Base-by-base conservation (phyloP, 2,888 invertebrate species). In the Chorisops tibialis region DNA sequence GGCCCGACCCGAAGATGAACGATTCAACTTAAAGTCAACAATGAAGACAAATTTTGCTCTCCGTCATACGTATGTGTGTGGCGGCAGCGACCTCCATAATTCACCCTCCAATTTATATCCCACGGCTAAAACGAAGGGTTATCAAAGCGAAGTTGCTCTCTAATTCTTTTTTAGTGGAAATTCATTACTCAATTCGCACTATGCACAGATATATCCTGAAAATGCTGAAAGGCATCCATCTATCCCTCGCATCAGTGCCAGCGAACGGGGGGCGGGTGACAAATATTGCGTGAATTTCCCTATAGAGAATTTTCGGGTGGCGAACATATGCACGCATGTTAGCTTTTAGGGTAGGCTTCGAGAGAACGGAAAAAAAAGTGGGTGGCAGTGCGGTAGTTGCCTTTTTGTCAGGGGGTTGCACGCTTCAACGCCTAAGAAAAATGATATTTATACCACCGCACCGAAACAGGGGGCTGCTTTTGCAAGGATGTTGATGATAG, bases 361-460 rank as follows among this genome's bases (percentile, higher is more conserved):
- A 30, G 1, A 7, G 2, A 2, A 30, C n/a, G n/a, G 45, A 56
- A 43, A 56, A 56, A 56, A 56, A 56, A 43, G 45, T 56, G 56
- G 56, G 56, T 45, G 56, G 56, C 56, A 30, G 30, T 56, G 56
- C 30, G 50, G n/a, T n/a, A n/a, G 50, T 61, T 61, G 61, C 51
- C 61, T 61, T 61, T 61, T 61, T 61, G 35, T 61, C 61, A 52
- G 60, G 60, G 72, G 72, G 72, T 74, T 74, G 72, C 70, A 75
- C 72, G 75, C 75, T 74, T 75, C 74, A 74, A 73, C 76, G 76
- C 76, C 75, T 74, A 69, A 69, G 67, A 68, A 71, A 71, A 72
- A 72, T 72, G 71, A 75, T 71, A 72, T 59, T 64, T 60, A 62
- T 59, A 62, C 59, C 56, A 19, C 63, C 35, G 18, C 48, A n/a